Evolutionary conservation across 2,797 vertebrate genomes (phyloP).

Genomic region (Gephyroberyx darwinii): DNA sequence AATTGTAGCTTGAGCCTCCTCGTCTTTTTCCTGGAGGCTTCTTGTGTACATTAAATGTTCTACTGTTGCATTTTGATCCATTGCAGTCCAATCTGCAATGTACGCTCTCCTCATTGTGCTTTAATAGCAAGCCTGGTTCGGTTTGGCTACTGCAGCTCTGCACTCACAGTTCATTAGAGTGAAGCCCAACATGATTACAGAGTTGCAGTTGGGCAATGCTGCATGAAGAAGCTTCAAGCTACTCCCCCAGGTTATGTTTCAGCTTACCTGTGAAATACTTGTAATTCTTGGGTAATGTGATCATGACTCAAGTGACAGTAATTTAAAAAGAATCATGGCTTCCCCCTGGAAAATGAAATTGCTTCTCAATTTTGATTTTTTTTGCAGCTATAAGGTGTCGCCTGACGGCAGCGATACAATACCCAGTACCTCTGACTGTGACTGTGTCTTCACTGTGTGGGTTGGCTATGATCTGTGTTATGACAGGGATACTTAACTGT

Average conservation of each 20-base stretch:
- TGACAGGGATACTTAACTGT: not conserved
- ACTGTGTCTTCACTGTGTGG: not conserved
- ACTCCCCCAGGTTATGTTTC: not conserved
- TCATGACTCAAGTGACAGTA: not conserved
- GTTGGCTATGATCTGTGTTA: constrained; percentile 8
- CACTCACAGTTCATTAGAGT: constrained; percentile 7
- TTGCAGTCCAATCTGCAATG: not conserved
- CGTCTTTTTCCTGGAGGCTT: not conserved
- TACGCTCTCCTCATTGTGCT: not conserved
- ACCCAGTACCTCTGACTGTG: not conserved
- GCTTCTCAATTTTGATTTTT: not conserved
- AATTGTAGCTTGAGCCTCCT: not conserved
- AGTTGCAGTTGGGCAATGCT: not conserved
- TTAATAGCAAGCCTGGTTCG: not conserved
- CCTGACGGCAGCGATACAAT: not conserved
- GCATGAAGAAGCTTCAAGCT: not conserved
- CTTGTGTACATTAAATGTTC: not conserved
- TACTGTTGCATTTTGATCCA: not conserved
- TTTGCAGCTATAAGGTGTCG: not conserved
- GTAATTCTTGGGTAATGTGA: not conserved
- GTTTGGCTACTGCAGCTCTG: not conserved
- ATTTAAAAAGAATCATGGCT: not conserved
- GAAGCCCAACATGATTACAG: not conserved
- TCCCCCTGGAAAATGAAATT: not conserved
- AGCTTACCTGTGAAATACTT: not conserved